Conservation (phyloP, 1,140 invertebrate genomes). For the Dryas iulia region DNA sequence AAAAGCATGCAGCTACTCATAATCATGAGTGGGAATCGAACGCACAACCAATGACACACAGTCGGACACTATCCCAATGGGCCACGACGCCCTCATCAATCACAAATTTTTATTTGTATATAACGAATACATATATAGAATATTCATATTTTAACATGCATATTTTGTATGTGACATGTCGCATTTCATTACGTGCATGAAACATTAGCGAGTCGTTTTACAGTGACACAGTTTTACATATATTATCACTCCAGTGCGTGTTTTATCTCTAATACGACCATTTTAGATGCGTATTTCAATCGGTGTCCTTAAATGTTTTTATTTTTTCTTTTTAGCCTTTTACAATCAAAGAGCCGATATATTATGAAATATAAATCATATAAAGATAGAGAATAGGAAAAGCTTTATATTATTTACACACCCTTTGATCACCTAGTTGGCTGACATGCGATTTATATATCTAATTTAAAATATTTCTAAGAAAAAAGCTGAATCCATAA, state of each 20-base stretch:
- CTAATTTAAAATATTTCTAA: too few species aligned
- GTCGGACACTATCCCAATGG: too few species aligned
- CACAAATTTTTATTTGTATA: background rate
- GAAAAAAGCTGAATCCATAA: too few species aligned
- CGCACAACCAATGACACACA: too few species aligned
- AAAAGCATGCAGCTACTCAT: too few species aligned
- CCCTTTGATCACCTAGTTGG: too few species aligned
- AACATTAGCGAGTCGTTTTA: conserved; percentile 7
- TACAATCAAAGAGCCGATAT: background rate
- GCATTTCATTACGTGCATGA: background rate
- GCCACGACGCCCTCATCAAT: too few species aligned
- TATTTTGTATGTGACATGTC: background rate
- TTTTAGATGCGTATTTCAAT: conserved; percentile 45
- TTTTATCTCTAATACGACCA: conserved; percentile 63
- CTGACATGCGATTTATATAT: too few species aligned
- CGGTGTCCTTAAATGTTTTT: conserved; percentile 31
- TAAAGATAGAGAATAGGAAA: too few species aligned
- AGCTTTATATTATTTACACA: too few species aligned
- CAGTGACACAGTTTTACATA: conserved; percentile 53
- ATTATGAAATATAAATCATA: background rate
- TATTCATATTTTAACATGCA: background rate
- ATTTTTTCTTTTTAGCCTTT: conserved; percentile 11
- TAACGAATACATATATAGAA: background rate
- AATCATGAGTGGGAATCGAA: too few species aligned
- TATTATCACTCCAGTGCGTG: conserved; percentile 46